phyloP scores from a whole-genome alignment of 2,888 invertebrate species.

The Folsomia candida region DNA sequence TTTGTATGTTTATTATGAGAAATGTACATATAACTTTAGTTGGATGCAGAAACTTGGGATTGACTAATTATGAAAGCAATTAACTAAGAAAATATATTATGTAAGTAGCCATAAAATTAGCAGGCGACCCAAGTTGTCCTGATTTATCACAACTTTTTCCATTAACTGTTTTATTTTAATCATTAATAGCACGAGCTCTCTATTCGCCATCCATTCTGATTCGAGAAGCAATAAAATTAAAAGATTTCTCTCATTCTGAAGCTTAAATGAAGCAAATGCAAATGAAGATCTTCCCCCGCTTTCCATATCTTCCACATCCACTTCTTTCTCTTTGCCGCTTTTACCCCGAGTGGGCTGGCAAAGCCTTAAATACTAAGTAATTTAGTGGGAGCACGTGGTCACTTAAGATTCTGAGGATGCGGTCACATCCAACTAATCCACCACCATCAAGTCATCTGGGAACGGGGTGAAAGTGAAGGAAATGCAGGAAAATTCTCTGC shows the following conservation, averaged over 20 bases:
- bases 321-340: not conserved
- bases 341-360: not conserved
- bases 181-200: not conserved
- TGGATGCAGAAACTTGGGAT: too few species aligned
- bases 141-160: not conserved
- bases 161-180: not conserved
- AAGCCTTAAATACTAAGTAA: not conserved
- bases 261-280: not conserved
- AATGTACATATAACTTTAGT: too few species aligned
- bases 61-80: too few species aligned
- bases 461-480: not conserved
- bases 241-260: not conserved
- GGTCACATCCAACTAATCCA: slow-evolving; percentile 1
- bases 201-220: not conserved
- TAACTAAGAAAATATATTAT: not conserved
- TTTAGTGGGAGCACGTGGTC: not conserved
- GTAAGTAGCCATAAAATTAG: not conserved
- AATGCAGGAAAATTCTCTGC: not conserved
- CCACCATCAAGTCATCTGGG: not conserved
- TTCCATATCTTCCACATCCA: not conserved
- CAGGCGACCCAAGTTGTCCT: not conserved
- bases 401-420: slow-evolving; percentile 2
- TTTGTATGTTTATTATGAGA: too few species aligned
- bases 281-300: not conserved
- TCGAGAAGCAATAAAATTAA: not conserved